Conservation (phyloP, 2,113 vertebrate species). For the Trogon surrucura region DNA sequence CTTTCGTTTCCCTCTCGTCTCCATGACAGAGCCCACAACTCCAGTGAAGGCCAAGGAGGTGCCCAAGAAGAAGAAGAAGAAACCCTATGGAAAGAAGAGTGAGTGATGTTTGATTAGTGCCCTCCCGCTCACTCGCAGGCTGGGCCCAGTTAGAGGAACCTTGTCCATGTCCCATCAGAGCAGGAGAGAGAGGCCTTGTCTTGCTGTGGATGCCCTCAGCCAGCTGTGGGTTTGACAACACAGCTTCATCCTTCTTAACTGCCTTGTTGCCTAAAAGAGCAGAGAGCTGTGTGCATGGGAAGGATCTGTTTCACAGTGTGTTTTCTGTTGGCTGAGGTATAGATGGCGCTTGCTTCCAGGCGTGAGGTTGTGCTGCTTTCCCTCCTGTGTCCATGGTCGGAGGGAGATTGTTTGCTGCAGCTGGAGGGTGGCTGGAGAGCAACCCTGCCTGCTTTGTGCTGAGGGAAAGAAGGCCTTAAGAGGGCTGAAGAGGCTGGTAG, state of each 20-base stretch:
- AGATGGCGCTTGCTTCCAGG: conserved; percentile 26
- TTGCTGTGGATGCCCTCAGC: conserved; percentile 32
- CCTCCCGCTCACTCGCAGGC: conserved; percentile 52
- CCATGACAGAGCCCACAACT: conserved; percentile 73
- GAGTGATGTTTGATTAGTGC: conserved; percentile 68
- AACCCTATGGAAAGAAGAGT: conserved; percentile 87
- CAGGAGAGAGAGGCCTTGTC: conserved; percentile 64
- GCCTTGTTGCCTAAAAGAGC: background rate
- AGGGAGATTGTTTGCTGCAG: background rate
- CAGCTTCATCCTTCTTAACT: conserved; percentile 27
- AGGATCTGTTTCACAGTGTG: conserved; percentile 16
- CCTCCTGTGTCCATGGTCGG: background rate
- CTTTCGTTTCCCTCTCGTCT: conserved; percentile 58
- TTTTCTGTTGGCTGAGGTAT: background rate
- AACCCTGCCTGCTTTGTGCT: conserved; percentile 10
- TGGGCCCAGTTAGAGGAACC: conserved; percentile 62
- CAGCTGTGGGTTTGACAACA: background rate
- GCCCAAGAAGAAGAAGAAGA: conserved; percentile 81
- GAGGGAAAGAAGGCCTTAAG: background rate
- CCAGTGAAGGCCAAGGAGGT: conserved; percentile 77
- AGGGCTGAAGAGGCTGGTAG: conserved; percentile 2
- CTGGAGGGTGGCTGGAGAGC: conserved; percentile 20
- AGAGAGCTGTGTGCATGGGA: background rate
- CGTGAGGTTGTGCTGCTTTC: conserved; percentile 41
- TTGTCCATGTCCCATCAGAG: conserved; percentile 17